Conservation (phyloP, 2,797 vertebrate species). For the Tiaroga cobitis region DNA sequence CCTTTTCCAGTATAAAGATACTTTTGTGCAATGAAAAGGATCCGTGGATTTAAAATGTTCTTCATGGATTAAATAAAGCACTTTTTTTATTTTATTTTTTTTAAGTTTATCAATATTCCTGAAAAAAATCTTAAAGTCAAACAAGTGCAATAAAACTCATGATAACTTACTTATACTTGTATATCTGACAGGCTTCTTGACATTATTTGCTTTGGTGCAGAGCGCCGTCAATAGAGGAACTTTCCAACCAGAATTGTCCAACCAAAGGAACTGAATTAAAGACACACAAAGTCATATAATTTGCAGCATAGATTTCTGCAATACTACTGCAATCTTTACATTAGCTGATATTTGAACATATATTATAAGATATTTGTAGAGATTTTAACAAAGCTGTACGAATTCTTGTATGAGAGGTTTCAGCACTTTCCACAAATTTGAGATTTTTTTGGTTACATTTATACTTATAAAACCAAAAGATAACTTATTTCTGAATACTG, state of each 20-base stretch:
- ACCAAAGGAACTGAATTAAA: conserved; percentile 34
- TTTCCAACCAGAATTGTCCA: conserved; percentile 53
- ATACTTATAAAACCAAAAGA: not conserved
- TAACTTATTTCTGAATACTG: not conserved
- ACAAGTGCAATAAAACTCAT: not conserved
- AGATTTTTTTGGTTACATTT: not conserved
- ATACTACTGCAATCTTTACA: not conserved
- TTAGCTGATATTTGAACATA: not conserved
- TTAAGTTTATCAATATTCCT: not conserved
- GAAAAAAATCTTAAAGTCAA: not conserved
- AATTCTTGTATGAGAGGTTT: not conserved
- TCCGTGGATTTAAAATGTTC: not conserved
- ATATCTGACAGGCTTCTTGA: conserved; percentile 52
- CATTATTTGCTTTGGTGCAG: conserved; percentile 58
- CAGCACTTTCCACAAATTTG: not conserved
- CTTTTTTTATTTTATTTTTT: not conserved
- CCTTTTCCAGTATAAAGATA: too few relatives aligned
- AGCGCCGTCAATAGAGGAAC: conserved; percentile 35
- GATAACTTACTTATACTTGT: conserved; percentile 67
- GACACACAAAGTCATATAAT: not conserved
- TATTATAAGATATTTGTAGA: too few relatives aligned
- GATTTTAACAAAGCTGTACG: not conserved
- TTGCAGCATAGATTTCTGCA: not conserved
- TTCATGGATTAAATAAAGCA: not conserved
- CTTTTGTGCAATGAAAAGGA: not conserved